A percentile compares a stretch with the other conserved stretches of the same genome.
Conservation (phyloP, 2,888 invertebrate species). For the Cloeon dipterum region DNA sequence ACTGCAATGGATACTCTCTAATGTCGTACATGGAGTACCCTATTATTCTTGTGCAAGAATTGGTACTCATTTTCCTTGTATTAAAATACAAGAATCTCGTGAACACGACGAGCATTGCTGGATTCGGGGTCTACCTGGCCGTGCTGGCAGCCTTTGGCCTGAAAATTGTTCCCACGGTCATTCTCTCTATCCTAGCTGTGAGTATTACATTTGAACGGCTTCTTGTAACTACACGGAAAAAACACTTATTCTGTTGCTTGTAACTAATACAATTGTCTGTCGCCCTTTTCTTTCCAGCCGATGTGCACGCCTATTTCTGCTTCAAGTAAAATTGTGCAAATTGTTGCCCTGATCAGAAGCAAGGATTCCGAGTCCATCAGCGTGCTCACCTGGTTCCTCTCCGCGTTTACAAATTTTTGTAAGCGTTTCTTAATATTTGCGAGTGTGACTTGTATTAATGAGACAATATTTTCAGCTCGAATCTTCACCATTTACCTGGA, state of each 20-base stretch:
- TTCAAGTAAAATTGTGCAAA: conserved; percentile 57
- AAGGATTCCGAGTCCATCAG: conserved; percentile 57
- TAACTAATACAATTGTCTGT: no score
- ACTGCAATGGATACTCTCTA: conserved; percentile 42
- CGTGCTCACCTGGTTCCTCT: conserved; percentile 57
- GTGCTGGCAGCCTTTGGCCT: conserved; percentile 22
- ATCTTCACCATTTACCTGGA: conserved; percentile 59
- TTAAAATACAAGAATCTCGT: conserved; percentile 39
- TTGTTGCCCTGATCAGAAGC: conserved; percentile 42
- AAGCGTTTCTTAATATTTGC: conserved; percentile 18
- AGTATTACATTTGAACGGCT: conserved; percentile 15
- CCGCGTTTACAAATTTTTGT: conserved; percentile 60
- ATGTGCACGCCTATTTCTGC: conserved; percentile 59
- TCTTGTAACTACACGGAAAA: no score
- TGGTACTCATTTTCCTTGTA: conserved; percentile 44
- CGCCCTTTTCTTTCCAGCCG: conserved; percentile 30
- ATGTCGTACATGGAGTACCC: conserved; percentile 70
- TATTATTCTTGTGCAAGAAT: conserved; percentile 50
- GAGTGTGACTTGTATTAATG: neutral
- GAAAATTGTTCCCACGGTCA: conserved; percentile 20
- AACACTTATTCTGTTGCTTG: no score
- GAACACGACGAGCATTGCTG: conserved; percentile 17
- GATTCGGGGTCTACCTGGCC: conserved; percentile 18
- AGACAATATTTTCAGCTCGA: conserved; percentile 33
- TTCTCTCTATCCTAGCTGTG: conserved; percentile 39